phyloP scores from a whole-genome alignment of 2,113 vertebrate species.

The Pitta sordida region DNA sequence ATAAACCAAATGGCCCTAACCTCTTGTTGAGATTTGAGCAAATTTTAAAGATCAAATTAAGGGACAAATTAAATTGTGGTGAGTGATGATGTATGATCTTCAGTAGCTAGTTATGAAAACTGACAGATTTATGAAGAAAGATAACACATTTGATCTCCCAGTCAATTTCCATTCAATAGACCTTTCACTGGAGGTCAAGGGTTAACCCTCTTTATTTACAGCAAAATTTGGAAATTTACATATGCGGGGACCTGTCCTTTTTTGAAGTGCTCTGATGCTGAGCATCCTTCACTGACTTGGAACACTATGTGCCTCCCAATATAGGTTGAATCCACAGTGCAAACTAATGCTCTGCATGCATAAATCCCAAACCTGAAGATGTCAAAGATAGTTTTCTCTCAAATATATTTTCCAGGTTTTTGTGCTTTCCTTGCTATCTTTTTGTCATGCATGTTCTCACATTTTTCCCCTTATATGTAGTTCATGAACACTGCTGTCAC shows the following conservation, averaged over 20 bases:
- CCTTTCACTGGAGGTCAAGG: not conserved
- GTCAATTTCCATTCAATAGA: not conserved
- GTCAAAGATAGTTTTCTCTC: not conserved
- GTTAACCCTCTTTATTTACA: not conserved
- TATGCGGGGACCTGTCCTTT: not conserved
- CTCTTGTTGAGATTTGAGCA: not conserved
- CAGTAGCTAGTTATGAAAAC: not conserved
- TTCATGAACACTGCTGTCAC: not conserved
- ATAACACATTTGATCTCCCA: not conserved
- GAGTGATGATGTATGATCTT: not conserved
- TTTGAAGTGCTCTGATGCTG: not conserved
- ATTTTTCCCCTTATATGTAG: not conserved
- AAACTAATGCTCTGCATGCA: not conserved
- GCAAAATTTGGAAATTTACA: not conserved
- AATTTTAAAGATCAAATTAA: not conserved
- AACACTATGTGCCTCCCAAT: not conserved
- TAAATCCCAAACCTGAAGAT: not conserved
- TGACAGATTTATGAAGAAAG: not conserved
- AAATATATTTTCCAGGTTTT: not conserved
- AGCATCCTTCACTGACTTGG: not conserved
- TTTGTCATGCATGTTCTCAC: accelerated
- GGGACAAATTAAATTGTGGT: not conserved
- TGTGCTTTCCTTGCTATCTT: not conserved
- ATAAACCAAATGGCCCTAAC: not conserved
- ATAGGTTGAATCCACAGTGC: not conserved